These are phyloP conservation scores for Busseola fusca DNA, from an alignment of 2,888 invertebrate species.

Conservation along the genomic window DNA sequence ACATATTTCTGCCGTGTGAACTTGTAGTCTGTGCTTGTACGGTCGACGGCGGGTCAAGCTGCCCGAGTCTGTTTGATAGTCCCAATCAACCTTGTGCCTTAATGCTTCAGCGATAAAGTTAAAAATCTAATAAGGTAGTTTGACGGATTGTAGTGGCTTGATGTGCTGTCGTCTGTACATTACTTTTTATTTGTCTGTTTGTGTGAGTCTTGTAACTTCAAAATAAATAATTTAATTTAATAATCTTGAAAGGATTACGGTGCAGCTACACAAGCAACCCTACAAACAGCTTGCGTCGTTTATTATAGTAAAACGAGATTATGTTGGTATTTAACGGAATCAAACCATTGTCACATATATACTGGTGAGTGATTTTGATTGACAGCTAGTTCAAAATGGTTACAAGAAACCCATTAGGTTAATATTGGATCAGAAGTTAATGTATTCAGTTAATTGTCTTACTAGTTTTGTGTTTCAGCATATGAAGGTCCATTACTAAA, in stretches of 20 bases:
- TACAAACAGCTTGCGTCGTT: conserved; percentile 42
- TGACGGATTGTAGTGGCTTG: too few species aligned
- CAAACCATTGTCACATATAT: conserved; percentile 37
- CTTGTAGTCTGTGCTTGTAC: too few species aligned
- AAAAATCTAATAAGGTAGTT: too few species aligned
- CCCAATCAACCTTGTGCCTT: too few species aligned
- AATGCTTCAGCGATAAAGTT: too few species aligned
- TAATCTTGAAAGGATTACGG: neutral
- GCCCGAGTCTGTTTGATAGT: too few species aligned
- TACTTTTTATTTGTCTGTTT: too few species aligned
- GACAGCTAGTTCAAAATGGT: conserved; percentile 15
- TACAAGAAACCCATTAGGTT: conserved; percentile 15
- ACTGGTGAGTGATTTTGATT: conserved; percentile 23
- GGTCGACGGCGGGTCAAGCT: too few species aligned
- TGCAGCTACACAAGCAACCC: neutral
- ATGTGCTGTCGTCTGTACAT: too few species aligned
- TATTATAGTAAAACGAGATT: conserved; percentile 43
- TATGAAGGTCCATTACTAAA: conserved; percentile 6
- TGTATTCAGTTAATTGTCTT: neutral
- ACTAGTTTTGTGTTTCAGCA: conserved; percentile 1
- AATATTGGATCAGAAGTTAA: neutral
- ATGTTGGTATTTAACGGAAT: conserved; percentile 35
- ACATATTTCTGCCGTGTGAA: too few species aligned
- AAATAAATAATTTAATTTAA: too few species aligned
- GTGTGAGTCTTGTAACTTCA: too few species aligned